Percentiles rank a stretch among this genome's conserved stretches.
phyloP scores from a whole-genome alignment of 1,140 invertebrate species.

The Trichogramma pretiosum region DNA sequence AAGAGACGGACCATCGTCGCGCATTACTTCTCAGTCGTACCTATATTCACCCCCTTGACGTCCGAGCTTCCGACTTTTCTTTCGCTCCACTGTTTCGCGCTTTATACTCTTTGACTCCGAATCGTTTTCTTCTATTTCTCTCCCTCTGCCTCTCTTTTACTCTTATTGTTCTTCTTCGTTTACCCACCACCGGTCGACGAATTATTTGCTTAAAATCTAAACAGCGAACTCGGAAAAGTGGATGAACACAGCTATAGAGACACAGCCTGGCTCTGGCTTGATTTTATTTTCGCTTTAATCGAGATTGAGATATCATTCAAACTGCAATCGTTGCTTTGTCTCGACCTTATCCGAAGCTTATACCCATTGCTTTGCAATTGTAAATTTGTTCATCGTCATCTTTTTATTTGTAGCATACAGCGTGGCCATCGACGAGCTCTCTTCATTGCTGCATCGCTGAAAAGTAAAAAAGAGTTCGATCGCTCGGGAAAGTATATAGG shows the following conservation, averaged over 20 bases:
- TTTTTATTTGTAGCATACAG: too few species aligned
- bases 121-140: slow-evolving; percentile 3
- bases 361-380: too few species aligned
- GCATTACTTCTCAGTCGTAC: slow-evolving; percentile 11
- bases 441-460: too few species aligned
- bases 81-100: slow-evolving; percentile 3
- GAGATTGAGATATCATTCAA: slow-evolving; percentile 10
- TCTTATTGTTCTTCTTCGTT: slow-evolving; percentile 16
- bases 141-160: slow-evolving; percentile 9
- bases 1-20: not conserved
- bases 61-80: slow-evolving; percentile 6
- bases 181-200: slow-evolving; percentile 27
- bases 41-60: slow-evolving; percentile 8
- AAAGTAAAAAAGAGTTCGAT: too few species aligned
- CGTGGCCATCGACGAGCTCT: too few species aligned
- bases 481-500: too few species aligned
- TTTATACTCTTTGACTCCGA: too few species aligned
- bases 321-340: too few species aligned
- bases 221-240: too few species aligned
- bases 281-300: slow-evolving; percentile 32
- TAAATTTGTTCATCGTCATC: too few species aligned
- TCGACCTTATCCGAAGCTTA: too few species aligned
- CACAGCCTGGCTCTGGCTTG: slow-evolving; percentile 22
- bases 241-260: slow-evolving; percentile 16
- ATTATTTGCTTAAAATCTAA: slow-evolving; percentile 44